Evolutionary conservation across 2,888 invertebrate genomes (phyloP).

Genomic region (Chrysina gloriosa): DNA sequence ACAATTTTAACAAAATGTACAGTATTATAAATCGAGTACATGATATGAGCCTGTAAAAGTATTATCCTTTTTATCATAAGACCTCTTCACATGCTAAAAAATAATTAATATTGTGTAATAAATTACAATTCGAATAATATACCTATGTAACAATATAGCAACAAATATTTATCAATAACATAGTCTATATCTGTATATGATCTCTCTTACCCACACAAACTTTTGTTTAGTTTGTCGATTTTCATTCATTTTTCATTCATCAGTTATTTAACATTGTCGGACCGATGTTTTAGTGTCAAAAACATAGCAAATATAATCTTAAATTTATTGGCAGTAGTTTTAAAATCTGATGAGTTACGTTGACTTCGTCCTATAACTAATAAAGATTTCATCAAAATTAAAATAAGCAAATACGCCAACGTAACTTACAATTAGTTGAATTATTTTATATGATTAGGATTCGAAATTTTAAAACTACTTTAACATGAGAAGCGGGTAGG

Average conservation of each 20-base stretch:
- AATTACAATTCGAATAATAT: slow-evolving; percentile 45
- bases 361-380: slow-evolving; percentile 9
- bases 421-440: slow-evolving; percentile 18
- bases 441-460: slow-evolving; percentile 25
- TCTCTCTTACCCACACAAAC: background rate
- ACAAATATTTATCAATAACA: slow-evolving; percentile 56
- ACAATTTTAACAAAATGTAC: slow-evolving; percentile 43
- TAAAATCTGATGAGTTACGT: slow-evolving; percentile 40
- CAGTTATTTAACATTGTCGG: background rate
- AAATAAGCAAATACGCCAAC: slow-evolving; percentile 1
- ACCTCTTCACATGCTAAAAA: slow-evolving; percentile 48
- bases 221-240: background rate
- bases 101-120: slow-evolving; percentile 51
- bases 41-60: slow-evolving; percentile 51
- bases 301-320: slow-evolving; percentile 38
- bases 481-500: slow-evolving; percentile 46
- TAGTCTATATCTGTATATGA: slow-evolving; percentile 13
- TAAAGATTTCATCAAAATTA: background rate
- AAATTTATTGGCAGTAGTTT: slow-evolving; percentile 45
- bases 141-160: slow-evolving; percentile 62
- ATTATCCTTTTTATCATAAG: slow-evolving; percentile 51
- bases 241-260: background rate
- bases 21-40: slow-evolving; percentile 42
- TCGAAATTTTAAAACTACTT: slow-evolving; percentile 44
- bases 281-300: slow-evolving; percentile 4